Conservation (phyloP, 2,888 invertebrate species). For the Helicoverpa assulta region DNA sequence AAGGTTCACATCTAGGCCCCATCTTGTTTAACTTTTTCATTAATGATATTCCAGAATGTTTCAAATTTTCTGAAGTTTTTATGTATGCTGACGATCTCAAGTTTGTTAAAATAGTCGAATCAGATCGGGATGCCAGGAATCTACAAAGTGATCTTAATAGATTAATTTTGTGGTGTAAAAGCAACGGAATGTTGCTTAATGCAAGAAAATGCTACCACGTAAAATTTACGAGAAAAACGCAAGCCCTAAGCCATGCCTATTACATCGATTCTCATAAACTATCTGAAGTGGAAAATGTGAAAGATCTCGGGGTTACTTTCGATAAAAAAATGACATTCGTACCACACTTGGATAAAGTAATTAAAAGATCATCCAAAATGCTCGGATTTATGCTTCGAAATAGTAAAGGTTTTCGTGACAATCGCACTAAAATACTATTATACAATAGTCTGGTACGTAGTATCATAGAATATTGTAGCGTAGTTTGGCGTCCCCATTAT, state of each 20-base stretch:
- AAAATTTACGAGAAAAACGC: background rate
- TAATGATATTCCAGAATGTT: background rate
- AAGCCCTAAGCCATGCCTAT: no score
- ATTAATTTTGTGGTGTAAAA: conserved; percentile 4
- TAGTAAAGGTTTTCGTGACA: background rate
- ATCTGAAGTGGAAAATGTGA: background rate
- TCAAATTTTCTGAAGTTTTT: background rate
- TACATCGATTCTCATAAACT: background rate
- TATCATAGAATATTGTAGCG: conserved; percentile 12
- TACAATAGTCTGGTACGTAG: conserved; percentile 9
- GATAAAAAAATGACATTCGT: conserved; percentile 7
- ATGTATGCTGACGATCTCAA: conserved; percentile 10
- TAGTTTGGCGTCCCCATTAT: conserved; percentile 19
- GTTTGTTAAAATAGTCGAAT: background rate
- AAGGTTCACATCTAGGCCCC: conserved; percentile 5
- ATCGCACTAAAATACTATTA: no score
- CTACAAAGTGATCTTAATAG: conserved; percentile 5
- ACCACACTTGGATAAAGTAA: conserved; percentile 5
- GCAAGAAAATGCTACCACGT: background rate
- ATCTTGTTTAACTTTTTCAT: background rate
- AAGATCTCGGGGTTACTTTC: conserved; percentile 4
- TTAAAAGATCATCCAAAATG: conserved; percentile 9
- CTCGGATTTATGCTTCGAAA: conserved; percentile 15
- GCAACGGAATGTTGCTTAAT: no score
- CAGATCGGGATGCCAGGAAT: background rate